Evolutionary conservation across 2,113 vertebrate species (phyloP).

Genomic region (Ameiurus melas): DNA sequence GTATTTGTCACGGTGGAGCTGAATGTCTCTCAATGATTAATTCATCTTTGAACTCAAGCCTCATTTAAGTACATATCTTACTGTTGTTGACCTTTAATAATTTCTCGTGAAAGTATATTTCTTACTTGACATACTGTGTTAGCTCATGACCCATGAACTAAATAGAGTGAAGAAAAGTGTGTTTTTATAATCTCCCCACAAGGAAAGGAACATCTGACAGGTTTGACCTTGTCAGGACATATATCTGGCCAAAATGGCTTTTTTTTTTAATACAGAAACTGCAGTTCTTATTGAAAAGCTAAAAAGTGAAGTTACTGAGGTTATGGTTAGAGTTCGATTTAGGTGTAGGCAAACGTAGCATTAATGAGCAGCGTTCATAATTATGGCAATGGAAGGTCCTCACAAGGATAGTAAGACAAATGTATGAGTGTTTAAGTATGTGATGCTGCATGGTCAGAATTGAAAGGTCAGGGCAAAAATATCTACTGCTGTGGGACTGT

Average conservation of each 20-base stretch:
- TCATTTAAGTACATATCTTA: constrained; percentile 10
- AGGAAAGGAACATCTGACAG: neutral
- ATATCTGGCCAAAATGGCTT: no score
- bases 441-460: neutral
- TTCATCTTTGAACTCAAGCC: constrained; percentile 11
- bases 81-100: neutral
- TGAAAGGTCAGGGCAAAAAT: constrained; percentile 6
- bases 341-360: neutral
- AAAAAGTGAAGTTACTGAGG: neutral
- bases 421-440: neutral
- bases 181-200: neutral
- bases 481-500: neutral
- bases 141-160: neutral
- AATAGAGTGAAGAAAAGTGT: constrained; percentile 24
- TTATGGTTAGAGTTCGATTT: neutral
- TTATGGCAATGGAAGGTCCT: neutral
- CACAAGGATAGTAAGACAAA: neutral
- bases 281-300: neutral
- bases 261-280: neutral
- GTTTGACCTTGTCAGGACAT: neutral
- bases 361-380: neutral
- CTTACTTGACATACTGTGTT: constrained; percentile 19
- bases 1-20: constrained; percentile 20
- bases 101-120: neutral
- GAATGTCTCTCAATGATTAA: constrained; percentile 13